Base-by-base conservation (phyloP, 2,888 invertebrate genomes). In the Protodeltote pygarga region DNA sequence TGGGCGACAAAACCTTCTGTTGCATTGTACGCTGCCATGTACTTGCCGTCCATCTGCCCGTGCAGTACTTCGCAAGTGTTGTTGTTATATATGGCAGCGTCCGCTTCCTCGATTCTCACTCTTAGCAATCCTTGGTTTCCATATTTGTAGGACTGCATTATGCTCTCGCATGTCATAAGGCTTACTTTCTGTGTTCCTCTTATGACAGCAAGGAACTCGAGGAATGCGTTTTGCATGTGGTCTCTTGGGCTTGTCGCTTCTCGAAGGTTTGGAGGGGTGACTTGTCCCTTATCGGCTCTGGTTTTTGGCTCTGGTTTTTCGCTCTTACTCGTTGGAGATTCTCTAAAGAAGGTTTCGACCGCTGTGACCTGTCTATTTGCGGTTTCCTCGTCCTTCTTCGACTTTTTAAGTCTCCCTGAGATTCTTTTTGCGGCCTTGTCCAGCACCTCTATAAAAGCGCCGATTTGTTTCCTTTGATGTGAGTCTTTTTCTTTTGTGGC, bases 11-110 rank as follows among this genome's bases (percentile, higher is more conserved):
- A 47, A 3, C 10, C 24, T 2, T 9, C 1, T 8, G 9, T 32
- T 6, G n/a, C 16, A 23, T 23, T 46, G 20, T 39, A 58, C 8
- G 58, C 58, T 3, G 15, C 24, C 61, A 54, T 58, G 15, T 58
- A 47, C 16, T 21, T 6, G 8, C 25, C 41, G 5, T 21, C 23
- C 38, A 33, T 39, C 13, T 29, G 8, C 6, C 58, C 58, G n/a
- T 1, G n/a, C n/a, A 59, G 15, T 5, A 59, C 29, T 5, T 14
- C 13, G n/a, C 11, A 21, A 3, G 10, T 25, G 5, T 5, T 9
- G 20, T 47, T 61, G 34, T 58, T 3, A 17, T 48, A 42, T n/a
- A 58, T 6, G 3, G 58, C 55, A 4, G 27, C 58, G 23, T 53
- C 55, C 5, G 61, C 54, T 13, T 62, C 39, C 5, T 48, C 31